Evolutionary conservation across 2,888 invertebrate genomes (phyloP), one percentile per base, ranked within the genome.

Genomic region (Hypercompe scribonia): DNA sequence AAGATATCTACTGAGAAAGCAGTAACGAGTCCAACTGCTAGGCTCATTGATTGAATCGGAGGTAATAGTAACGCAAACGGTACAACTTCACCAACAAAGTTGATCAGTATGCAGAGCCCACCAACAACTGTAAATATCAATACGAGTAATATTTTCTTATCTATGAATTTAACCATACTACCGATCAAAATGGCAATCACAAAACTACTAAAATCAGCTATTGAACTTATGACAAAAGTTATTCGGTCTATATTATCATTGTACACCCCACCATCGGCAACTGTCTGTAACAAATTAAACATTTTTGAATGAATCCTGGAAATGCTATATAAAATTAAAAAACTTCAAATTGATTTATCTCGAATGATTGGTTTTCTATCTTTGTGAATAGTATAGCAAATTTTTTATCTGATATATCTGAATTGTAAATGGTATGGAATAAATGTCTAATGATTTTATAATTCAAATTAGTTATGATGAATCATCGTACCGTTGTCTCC

Each of bases 201-300:
- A 68, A 42, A 72, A 61, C 64, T 39, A 68, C 72, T 81, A 68
- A 79, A 81, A 75, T 71, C 11, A 42, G 24, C 54, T 39, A 63
- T 54, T 71, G 70, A 79, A 61, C 18, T 61, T 31, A 61, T 31
- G 61, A 61, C 18, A 28, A 61, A 61, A 31, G 61, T 61, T 31
- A 61, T 61, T 61, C 7, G 31, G 18, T 61, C 61, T 28, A 61
- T 2, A 61, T 15, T 61, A 18, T 61, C 61, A 61, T 61, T 61
- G 61, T 31, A 61, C 18, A 31, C 31, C 4, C 2, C 31, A 7
- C 31, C 61, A 8, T 13, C 31, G 0, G 31, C 18, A 31, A 31
- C 5, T 18, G 61, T 61, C 61, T 61, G 61, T 7, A 61, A 61
- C 31, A 61, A 61, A 31, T 3, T 61, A 61, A 31, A 7, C 31